phyloP scores from a whole-genome alignment of 2,113 vertebrate species.

The Protobothrops flavoviridis region DNA sequence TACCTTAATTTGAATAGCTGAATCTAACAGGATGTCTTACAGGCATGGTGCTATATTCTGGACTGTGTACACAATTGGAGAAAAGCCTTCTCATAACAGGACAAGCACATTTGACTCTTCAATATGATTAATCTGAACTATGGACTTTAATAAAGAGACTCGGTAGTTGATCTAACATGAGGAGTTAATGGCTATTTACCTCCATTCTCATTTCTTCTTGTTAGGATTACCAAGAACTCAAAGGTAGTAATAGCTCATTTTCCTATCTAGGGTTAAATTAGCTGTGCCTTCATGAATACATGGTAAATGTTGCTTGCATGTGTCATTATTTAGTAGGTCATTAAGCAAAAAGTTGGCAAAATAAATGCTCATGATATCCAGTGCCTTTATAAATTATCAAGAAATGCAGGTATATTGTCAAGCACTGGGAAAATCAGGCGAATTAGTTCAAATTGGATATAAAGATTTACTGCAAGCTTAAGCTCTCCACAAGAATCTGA shows the following conservation, averaged over 20 bases:
- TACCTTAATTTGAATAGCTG: slow-evolving; percentile 29
- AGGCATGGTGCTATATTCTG: neutral
- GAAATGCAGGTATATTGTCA: neutral
- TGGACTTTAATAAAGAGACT: neutral
- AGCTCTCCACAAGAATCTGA: neutral
- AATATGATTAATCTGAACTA: neutral
- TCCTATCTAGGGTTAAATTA: slow-evolving; percentile 1
- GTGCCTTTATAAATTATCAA: neutral
- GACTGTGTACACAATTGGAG: neutral
- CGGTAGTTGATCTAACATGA: neutral
- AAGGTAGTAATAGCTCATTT: neutral
- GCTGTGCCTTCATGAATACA: neutral
- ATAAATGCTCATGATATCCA: neutral
- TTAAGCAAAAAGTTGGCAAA: neutral
- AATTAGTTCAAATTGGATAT: neutral
- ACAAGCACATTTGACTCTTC: neutral
- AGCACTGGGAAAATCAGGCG: neutral
- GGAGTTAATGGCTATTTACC: neutral
- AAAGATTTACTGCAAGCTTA: neutral
- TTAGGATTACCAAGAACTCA: neutral
- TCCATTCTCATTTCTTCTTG: neutral
- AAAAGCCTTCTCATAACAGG: neutral
- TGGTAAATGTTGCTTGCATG: neutral
- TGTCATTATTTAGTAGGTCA: neutral
- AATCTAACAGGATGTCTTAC: slow-evolving; percentile 13